Base-by-base conservation (phyloP, 2,797 vertebrate species). In the Danio choprae region DNA sequence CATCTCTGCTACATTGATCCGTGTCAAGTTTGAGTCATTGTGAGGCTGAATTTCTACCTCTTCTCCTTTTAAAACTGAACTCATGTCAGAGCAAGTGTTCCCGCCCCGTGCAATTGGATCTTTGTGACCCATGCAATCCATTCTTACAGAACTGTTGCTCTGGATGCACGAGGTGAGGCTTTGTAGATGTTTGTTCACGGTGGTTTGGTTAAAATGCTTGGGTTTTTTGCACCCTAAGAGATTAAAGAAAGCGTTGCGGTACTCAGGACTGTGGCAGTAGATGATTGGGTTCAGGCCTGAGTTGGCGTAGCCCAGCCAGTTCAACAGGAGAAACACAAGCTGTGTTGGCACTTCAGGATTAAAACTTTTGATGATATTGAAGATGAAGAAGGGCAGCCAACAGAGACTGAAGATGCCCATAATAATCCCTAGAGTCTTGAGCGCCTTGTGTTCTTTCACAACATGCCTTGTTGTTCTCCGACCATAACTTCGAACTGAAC, bases 271-370 rank as follows among this genome's bases (percentile, higher is more conserved):
- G 86, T 93, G 94, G 81, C 95, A 95, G 88, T 95, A 95, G 85
- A 95, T 96, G 87, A 95, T 86, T 64, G 95, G 95, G 86, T 95
- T 96, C 84, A 95, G 93, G 85, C 91, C 93, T 0, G 95, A 96
- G 87, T 95, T 96, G 82, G 91, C 65, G 0, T 95, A 96, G n/a
- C 95, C 95, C 60, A 96, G 82, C 95, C 95, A 96, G 90, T 96
- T 96, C 58, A 95, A 90, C 82, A 93, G 88, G 16, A 93, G 88
- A 48, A 95, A 93, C 56, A 91, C 83, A 0, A 20, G 1, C 20
- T 46, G 77, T 11, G 36, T 15, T 0, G 89, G 83, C 44, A 94
- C 86, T 0, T 79, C 60, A 8, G 90, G 87, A 41, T 86, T 84
- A 20, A 94, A 93, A 18, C 90, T 93, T 13, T 92, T 92, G 81